Evolutionary conservation across 2,113 vertebrate species (phyloP).

Genomic region (Suricata suricatta): DNA sequence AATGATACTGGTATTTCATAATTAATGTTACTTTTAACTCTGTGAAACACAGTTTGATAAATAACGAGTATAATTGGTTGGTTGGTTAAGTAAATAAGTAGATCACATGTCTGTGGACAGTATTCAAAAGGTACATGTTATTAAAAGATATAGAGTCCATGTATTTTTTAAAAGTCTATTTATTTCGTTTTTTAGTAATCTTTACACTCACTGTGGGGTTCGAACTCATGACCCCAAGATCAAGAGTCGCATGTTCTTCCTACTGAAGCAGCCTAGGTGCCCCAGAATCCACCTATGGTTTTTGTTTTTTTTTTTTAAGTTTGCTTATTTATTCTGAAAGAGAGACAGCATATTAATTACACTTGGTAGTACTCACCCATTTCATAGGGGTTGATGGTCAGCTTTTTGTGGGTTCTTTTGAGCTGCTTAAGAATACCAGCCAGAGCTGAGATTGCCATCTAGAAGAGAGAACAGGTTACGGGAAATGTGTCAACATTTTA

Average conservation of each 20-base stretch:
- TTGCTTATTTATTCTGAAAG: no score
- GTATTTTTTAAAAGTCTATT: background rate
- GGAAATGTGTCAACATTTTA: background rate
- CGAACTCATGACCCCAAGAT: background rate
- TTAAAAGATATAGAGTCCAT: background rate
- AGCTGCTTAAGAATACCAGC: constrained; percentile 97
- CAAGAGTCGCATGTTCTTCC: background rate
- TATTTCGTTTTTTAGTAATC: background rate
- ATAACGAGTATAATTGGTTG: background rate
- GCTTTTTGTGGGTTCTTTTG: constrained; percentile 94
- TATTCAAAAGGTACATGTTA: background rate
- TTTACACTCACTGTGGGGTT: background rate
- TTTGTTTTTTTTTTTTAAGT: background rate
- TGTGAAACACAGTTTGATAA: background rate
- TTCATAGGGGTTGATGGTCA: constrained; percentile 91
- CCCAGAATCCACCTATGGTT: background rate
- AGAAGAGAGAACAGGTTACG: constrained; percentile 46
- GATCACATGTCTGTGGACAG: background rate
- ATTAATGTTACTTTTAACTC: background rate
- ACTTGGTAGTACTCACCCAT: constrained; percentile 87
- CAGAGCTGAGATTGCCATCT: constrained; percentile 97
- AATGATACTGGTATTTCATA: background rate
- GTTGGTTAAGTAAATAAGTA: background rate
- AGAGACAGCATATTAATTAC: background rate
- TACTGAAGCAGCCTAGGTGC: background rate